Evolutionary conservation across 2,113 vertebrate species (phyloP).

Genomic region (Alouatta palliata): DNA sequence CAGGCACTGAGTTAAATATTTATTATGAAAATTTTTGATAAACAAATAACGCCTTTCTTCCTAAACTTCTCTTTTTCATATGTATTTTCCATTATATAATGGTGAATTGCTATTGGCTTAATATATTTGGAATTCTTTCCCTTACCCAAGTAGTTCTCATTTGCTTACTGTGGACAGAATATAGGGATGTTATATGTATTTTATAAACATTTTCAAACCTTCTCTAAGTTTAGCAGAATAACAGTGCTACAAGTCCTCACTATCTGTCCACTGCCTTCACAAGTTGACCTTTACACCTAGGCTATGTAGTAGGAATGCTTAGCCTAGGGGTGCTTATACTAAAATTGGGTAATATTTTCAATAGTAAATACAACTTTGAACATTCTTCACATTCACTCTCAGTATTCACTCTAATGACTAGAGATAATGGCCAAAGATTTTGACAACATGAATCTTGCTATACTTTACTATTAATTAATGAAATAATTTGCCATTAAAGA

Average conservation of each 20-base stretch:
- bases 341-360: neutral
- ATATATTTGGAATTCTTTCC: neutral
- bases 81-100: neutral
- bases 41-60: neutral
- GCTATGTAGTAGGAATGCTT: neutral
- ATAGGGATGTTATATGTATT: no score
- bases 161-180: neutral
- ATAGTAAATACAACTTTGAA: neutral
- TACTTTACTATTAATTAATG: neutral
- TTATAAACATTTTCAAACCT: neutral
- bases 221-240: fast-evolving
- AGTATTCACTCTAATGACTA: neutral
- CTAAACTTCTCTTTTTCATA: neutral
- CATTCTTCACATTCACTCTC: neutral
- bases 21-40: slow-evolving; percentile 32
- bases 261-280: neutral
- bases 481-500: neutral
- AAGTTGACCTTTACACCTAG: neutral
- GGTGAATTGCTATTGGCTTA: neutral
- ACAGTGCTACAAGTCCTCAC: neutral
- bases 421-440: neutral
- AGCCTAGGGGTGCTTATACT: neutral
- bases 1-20: slow-evolving; percentile 49
- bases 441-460: neutral
- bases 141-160: neutral